Base-by-base conservation (phyloP, 2,113 vertebrate species). In the Pipra filicauda region DNA sequence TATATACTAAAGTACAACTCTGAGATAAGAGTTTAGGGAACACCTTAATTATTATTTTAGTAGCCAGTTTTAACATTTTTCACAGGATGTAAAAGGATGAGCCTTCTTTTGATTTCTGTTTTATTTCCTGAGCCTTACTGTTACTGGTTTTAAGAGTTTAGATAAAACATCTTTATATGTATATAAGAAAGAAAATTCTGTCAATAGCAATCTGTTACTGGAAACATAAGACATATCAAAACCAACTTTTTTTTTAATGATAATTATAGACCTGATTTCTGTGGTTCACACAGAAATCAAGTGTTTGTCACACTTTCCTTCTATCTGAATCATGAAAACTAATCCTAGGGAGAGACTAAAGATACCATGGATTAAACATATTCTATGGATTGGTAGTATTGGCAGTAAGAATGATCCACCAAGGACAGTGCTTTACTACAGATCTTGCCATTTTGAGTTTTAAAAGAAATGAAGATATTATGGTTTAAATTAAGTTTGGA, bases 221-320 rank as follows among this genome's bases (percentile, higher is more conserved):
- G 43, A 82, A 83, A 64, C 22, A n/a, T 44, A 61, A 81, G 76
- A 69, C 2, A 18, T 69, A 27, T 80, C 49, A 35, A 59, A 82
- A 83, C 37, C 11, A 74, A 35, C 30, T 31, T 88, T 95, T 89
- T 72, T 85, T 48, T 10, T 23, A n/a, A 71, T 12, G 9, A 27
- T 16, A 84, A 11, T 80, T 88, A 33, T 77, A 69, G 51, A 41
- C 30, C 23, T 49, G 15, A 24, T 87, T 77, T 84, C 24, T 75
- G 24, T 55, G 8, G 9, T 92, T 89, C 66, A 31, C n/a, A n/a
- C n/a, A n/a, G n/a, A n/a, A n/a, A n/a, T n/a, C n/a, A n/a, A n/a
- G 41, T 95, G 57, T 93, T 96, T 93, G 44, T 75, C 75, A 74
- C 6, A 48, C 61, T 91, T 94, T 39, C 62, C 83, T 95, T 93